Evolutionary conservation across 2,888 invertebrate species (phyloP).

Genomic region (Adineta ricciae): DNA sequence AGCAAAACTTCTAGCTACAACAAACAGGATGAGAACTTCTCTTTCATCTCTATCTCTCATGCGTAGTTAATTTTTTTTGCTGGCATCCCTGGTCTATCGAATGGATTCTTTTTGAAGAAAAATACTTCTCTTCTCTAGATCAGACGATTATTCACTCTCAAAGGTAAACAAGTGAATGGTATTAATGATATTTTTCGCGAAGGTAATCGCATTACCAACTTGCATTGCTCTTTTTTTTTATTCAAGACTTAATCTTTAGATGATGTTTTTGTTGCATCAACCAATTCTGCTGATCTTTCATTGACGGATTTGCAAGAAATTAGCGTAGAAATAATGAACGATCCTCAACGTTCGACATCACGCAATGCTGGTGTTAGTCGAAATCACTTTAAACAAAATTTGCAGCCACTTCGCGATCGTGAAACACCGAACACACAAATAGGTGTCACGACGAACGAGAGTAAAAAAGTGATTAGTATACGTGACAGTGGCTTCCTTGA

Average conservation of each 20-base stretch:
- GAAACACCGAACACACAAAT: neutral
- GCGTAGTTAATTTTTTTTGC: neutral
- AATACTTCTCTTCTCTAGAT: neutral
- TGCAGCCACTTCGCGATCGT: neutral
- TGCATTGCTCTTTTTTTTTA: too few species aligned
- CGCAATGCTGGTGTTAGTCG: neutral
- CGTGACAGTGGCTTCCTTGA: neutral
- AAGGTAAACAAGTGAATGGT: slow-evolving; percentile 44
- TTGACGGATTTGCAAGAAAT: neutral
- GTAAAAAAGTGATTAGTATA: neutral
- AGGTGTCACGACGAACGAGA: neutral
- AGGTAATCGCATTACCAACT: slow-evolving; percentile 35
- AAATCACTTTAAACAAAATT: neutral
- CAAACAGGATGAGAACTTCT: neutral
- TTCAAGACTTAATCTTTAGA: neutral
- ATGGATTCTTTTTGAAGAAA: neutral
- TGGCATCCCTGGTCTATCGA: neutral
- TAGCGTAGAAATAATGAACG: neutral
- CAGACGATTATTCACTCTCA: slow-evolving; percentile 40
- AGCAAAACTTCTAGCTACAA: neutral
- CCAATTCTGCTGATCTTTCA: neutral
- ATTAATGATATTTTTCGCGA: slow-evolving; percentile 49
- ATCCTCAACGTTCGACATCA: neutral
- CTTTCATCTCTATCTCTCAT: neutral
- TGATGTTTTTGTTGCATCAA: neutral